Conservation (phyloP, 2,888 invertebrate species). For the Rhodophaea formosa region DNA sequence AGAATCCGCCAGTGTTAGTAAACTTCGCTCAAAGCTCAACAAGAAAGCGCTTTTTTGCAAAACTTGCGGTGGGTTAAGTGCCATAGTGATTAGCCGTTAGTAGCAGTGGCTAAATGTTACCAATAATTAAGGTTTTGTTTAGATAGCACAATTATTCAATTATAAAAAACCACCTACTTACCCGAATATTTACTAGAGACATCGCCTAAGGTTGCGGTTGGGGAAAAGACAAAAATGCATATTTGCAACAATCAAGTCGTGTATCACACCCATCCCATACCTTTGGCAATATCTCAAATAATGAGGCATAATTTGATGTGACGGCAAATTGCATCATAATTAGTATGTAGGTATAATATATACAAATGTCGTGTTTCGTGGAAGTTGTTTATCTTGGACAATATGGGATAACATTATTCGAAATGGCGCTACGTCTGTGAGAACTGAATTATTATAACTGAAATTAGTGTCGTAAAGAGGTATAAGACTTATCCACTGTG, state of each 20-base stretch:
- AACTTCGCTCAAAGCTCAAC: no score
- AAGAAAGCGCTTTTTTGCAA: no score
- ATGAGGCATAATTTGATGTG: background rate
- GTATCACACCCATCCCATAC: background rate
- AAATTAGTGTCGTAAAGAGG: slow-evolving; percentile 57
- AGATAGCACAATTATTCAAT: slow-evolving; percentile 9
- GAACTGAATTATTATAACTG: slow-evolving; percentile 39
- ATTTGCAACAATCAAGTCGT: background rate
- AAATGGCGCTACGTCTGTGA: slow-evolving; percentile 26
- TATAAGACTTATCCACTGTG: slow-evolving; percentile 74
- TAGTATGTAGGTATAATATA: slow-evolving; percentile 5
- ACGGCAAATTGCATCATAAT: background rate
- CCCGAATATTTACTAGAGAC: background rate
- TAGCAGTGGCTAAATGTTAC: background rate
- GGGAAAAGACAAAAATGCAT: background rate
- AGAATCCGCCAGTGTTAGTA: no score
- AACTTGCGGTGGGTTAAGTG: background rate
- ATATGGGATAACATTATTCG: slow-evolving; percentile 27
- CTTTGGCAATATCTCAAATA: background rate
- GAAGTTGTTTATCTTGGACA: slow-evolving; percentile 15
- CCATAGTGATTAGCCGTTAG: background rate
- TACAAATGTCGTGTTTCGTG: background rate
- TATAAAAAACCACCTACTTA: background rate
- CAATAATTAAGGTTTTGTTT: slow-evolving; percentile 1
- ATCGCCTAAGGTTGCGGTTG: background rate